Evolutionary conservation across 2,888 invertebrate genomes (phyloP).

Genomic region (Palloptera scutellata): DNA sequence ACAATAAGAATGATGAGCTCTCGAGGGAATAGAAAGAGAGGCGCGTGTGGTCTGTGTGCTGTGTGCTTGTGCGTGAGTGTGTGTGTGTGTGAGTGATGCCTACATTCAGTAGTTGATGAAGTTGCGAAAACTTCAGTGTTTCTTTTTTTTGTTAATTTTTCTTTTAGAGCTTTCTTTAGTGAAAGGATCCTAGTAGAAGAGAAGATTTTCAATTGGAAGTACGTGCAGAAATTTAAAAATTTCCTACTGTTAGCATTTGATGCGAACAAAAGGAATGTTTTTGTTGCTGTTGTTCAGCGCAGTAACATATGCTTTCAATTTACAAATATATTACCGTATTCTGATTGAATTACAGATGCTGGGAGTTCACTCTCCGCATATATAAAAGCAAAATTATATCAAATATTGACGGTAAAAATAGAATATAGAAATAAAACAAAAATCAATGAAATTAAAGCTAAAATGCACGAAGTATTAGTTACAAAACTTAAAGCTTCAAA

Average conservation of each 20-base stretch:
- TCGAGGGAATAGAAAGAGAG: conserved; percentile 44
- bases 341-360: conserved; percentile 37
- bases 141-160: conserved; percentile 12
- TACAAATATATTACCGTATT: conserved; percentile 52
- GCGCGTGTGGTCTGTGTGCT: conserved; percentile 43
- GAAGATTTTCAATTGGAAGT: conserved; percentile 38
- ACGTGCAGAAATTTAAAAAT: conserved; percentile 55
- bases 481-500: too few relatives aligned
- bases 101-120: conserved; percentile 3
- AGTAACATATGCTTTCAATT: conserved; percentile 51
- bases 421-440: background rate
- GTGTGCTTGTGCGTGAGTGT: background rate
- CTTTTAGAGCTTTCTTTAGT: background rate
- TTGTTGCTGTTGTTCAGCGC: conserved; percentile 8
- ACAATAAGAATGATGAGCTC: conserved; percentile 52
- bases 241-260: conserved; percentile 35
- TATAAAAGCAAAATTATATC: conserved; percentile 30
- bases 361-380: conserved; percentile 5
- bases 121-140: conserved; percentile 28
- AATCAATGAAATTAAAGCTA: conserved; percentile 2
- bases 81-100: background rate
- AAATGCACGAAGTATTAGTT: too few relatives aligned
- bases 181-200: too few relatives aligned
- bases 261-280: background rate
- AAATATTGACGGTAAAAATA: conserved; percentile 7